phyloP scores from a whole-genome alignment of 2,113 vertebrate genomes.

The Microcebus griseorufus region DNA sequence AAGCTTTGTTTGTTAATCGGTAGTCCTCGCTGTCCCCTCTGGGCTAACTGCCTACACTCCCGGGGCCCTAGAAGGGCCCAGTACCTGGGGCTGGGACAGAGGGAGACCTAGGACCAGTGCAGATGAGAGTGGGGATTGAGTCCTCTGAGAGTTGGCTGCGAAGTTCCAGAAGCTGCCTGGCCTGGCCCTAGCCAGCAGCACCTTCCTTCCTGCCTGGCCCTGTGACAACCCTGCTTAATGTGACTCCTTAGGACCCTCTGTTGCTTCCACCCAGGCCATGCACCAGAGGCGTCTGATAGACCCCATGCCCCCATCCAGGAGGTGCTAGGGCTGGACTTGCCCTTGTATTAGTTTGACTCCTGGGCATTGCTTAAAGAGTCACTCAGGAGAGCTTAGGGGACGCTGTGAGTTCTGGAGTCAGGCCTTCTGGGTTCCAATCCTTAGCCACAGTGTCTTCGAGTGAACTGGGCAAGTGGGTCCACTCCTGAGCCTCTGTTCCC shows the following conservation, averaged over 20 bases:
- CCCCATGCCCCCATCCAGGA: neutral
- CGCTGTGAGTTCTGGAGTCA: neutral
- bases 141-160: neutral
- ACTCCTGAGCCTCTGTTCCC: neutral
- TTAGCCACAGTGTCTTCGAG: neutral
- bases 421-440: neutral
- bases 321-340: neutral
- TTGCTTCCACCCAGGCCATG: neutral
- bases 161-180: neutral
- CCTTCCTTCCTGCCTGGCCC: neutral
- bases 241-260: neutral
- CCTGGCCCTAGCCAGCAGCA: neutral
- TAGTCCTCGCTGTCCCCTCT: neutral
- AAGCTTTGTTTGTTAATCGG: neutral
- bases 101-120: neutral
- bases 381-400: neutral
- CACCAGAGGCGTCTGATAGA: neutral
- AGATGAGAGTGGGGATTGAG: neutral
- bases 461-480: neutral
- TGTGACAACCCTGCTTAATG: accelerated
- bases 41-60: neutral
- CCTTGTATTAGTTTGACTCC: neutral
- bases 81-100: neutral
- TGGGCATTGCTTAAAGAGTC: neutral
- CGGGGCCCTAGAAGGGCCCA: neutral